Conservation (phyloP, 1,140 invertebrate genomes). For the Ooceraea biroi region DNA sequence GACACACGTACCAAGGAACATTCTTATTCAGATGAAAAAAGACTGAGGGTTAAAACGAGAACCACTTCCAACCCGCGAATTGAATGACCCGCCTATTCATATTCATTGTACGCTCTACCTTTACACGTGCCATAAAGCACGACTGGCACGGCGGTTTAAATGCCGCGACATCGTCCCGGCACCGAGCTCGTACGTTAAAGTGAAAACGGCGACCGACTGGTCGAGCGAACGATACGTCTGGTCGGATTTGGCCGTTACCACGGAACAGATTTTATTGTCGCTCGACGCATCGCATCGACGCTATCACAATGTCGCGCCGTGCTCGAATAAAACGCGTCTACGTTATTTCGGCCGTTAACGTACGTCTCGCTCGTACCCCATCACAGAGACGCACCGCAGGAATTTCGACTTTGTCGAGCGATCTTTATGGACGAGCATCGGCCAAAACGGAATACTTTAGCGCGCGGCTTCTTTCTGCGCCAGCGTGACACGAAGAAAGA, state of each 20-base stretch:
- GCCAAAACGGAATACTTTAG: slow-evolving; percentile 4
- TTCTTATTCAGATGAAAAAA: background rate
- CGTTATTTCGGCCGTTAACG: slow-evolving; percentile 16
- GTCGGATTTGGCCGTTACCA: slow-evolving; percentile 14
- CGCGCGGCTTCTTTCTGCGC: no score
- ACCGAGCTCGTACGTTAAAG: slow-evolving; percentile 33
- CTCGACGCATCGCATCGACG: slow-evolving; percentile 25
- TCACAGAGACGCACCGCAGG: background rate
- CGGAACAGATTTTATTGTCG: slow-evolving; percentile 43
- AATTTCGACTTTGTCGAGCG: slow-evolving; percentile 15
- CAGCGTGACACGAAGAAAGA: background rate
- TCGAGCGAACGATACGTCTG: slow-evolving; percentile 1
- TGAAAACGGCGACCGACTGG: slow-evolving; percentile 64
- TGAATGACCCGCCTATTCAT: slow-evolving; percentile 68
- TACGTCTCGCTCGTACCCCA: background rate
- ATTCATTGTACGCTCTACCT: slow-evolving; percentile 61
- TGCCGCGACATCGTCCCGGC: background rate
- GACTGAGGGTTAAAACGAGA: slow-evolving; percentile 13
- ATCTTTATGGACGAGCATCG: slow-evolving; percentile 5
- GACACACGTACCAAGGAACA: background rate
- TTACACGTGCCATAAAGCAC: slow-evolving; percentile 65
- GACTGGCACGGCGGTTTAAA: slow-evolving; percentile 36
- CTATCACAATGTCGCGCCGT: slow-evolving; percentile 52
- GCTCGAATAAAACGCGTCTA: slow-evolving; percentile 25
- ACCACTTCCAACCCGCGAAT: slow-evolving; percentile 16